Evolutionary conservation across 2,113 vertebrate species (phyloP).

Genomic region (Ariopsis seemanni): DNA sequence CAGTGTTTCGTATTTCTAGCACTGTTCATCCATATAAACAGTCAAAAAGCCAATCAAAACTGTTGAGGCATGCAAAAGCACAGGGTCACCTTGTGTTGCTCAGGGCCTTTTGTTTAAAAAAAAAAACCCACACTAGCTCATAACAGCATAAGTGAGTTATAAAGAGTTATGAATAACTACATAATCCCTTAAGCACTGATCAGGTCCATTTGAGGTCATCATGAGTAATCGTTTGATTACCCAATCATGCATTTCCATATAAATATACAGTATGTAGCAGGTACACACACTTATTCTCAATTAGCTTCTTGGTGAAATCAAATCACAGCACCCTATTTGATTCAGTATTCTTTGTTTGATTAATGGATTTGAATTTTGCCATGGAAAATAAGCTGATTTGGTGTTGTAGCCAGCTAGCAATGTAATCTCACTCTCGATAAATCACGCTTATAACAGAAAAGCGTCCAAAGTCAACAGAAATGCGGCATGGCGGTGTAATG

Average conservation of each 20-base stretch:
- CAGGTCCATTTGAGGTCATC: not conserved
- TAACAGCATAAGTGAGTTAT: not conserved
- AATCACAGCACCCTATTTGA: not conserved
- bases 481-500: too few relatives aligned
- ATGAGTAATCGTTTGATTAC: not conserved
- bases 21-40: slow-evolving; percentile 14
- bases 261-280: not conserved
- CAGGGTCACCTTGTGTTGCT: slow-evolving; percentile 33
- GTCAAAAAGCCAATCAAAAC: slow-evolving; percentile 21
- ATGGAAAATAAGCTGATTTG: not conserved
- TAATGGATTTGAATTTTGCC: not conserved
- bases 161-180: not conserved
- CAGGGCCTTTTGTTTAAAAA: not conserved
- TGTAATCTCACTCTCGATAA: not conserved
- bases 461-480: not conserved
- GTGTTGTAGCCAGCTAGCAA: not conserved
- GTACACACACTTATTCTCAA: not conserved
- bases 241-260: not conserved
- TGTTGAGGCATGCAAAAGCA: slow-evolving; percentile 35
- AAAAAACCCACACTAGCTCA: not conserved
- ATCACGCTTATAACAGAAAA: not conserved
- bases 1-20: slow-evolving; percentile 8
- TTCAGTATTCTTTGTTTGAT: not conserved
- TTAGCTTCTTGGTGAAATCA: not conserved
- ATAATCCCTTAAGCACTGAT: not conserved